Percentiles rank a stretch among this genome's conserved stretches.
phyloP scores from a whole-genome alignment of 2,797 vertebrate species.

The Sebastes hubbsi region DNA sequence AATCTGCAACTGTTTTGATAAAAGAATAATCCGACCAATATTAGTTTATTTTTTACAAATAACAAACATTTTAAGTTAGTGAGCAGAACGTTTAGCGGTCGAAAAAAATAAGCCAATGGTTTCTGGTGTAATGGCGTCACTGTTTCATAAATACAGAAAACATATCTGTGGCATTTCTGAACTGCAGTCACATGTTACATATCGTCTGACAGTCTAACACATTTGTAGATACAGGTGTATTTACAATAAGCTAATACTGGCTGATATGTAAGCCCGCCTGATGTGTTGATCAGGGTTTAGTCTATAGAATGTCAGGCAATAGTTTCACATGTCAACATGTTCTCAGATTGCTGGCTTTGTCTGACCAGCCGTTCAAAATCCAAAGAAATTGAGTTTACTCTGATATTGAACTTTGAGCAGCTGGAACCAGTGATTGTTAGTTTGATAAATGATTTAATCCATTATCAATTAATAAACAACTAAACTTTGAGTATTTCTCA shows the following conservation, averaged over 20 bases:
- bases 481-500: neutral
- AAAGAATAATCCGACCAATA: neutral
- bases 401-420: neutral
- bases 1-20: neutral
- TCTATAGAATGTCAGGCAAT: neutral
- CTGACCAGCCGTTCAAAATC: neutral
- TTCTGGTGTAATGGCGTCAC: neutral
- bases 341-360: neutral
- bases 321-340: neutral
- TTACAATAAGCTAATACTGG: neutral
- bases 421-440: neutral
- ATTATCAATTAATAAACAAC: neutral
- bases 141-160: neutral
- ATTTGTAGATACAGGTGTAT: neutral
- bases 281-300: neutral
- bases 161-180: neutral
- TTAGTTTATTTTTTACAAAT: neutral
- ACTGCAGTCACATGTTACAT: neutral
- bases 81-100: neutral
- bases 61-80: neutral
- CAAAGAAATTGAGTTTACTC: neutral
- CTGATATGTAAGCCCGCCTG: neutral
- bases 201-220: neutral
- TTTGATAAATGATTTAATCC: neutral
- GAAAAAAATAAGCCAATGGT: neutral